Evolutionary conservation across 2,113 vertebrate genomes (phyloP).

Genomic region (Irena cyanogastra): DNA sequence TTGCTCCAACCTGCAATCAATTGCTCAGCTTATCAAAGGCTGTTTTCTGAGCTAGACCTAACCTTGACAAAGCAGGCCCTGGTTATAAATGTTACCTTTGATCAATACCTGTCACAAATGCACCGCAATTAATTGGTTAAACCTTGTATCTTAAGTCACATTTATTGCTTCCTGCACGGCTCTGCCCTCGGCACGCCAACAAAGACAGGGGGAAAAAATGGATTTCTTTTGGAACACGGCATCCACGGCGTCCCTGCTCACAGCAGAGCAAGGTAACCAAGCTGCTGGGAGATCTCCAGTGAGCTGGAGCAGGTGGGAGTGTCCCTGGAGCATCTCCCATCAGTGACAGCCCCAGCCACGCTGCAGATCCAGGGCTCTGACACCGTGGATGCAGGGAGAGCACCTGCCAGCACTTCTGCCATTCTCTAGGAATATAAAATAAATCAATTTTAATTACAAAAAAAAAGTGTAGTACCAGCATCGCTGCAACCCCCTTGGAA

Average conservation of each 20-base stretch:
- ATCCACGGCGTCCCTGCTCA: neutral
- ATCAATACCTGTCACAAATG: conserved; percentile 53
- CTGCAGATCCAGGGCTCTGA: neutral
- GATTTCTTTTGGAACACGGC: neutral
- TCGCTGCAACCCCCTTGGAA: neutral
- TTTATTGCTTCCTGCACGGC: conserved; percentile 32
- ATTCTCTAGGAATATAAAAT: neutral
- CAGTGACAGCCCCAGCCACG: neutral
- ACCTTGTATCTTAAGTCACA: neutral
- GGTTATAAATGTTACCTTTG: conserved; percentile 65
- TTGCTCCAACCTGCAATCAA: neutral
- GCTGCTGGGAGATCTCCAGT: neutral
- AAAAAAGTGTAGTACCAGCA: accelerated
- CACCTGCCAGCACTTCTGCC: neutral
- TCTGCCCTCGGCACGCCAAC: neutral
- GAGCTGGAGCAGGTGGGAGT: neutral
- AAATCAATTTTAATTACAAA: neutral
- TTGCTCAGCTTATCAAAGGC: conserved; percentile 37
- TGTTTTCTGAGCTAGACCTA: neutral
- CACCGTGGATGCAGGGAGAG: accelerated
- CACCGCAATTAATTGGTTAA: conserved; percentile 10
- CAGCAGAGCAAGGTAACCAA: neutral
- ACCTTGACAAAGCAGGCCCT: conserved; percentile 13
- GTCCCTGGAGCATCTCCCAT: neutral
- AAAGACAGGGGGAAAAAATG: neutral